A percentile compares a stretch with the other conserved stretches of the same genome.
These are phyloP conservation scores for Micronisus gabar DNA, from an alignment of 2,113 vertebrate genomes.

Conservation along the genomic window DNA sequence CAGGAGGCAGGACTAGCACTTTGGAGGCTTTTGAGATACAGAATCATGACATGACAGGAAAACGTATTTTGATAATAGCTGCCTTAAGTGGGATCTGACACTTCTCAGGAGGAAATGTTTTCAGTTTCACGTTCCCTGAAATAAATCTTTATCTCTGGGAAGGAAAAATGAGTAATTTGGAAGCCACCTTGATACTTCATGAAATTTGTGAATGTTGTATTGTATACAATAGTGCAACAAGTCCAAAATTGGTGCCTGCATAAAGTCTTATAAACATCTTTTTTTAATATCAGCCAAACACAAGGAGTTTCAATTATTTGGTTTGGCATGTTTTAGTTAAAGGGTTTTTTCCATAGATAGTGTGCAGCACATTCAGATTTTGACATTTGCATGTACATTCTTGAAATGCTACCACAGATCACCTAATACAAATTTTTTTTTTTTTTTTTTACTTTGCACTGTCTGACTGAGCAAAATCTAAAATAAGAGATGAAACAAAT, in stretches of 20 bases:
- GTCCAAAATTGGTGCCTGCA: background rate
- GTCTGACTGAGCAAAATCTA: background rate
- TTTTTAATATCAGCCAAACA: background rate
- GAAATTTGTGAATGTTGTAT: background rate
- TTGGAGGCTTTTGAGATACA: background rate
- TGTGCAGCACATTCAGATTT: background rate
- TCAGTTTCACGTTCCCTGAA: background rate
- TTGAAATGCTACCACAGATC: background rate
- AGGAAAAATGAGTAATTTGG: background rate
- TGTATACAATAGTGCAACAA: background rate
- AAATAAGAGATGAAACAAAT: background rate
- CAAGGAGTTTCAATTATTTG: background rate
- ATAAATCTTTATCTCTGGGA: background rate
- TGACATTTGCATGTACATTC: background rate
- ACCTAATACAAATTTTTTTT: background rate
- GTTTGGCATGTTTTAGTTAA: background rate
- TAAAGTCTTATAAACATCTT: background rate
- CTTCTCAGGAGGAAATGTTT: background rate
- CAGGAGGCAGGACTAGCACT: background rate
- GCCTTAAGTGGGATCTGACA: background rate
- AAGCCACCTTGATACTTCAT: background rate
- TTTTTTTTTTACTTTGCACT: background rate
- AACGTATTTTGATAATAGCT: background rate
- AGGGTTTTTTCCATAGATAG: background rate
- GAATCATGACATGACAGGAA: background rate